Percentiles rank a stretch among this genome's conserved stretches.
Evolutionary conservation across 2,797 vertebrate species (phyloP).

Genomic region (Notolabrus celidotus): DNA sequence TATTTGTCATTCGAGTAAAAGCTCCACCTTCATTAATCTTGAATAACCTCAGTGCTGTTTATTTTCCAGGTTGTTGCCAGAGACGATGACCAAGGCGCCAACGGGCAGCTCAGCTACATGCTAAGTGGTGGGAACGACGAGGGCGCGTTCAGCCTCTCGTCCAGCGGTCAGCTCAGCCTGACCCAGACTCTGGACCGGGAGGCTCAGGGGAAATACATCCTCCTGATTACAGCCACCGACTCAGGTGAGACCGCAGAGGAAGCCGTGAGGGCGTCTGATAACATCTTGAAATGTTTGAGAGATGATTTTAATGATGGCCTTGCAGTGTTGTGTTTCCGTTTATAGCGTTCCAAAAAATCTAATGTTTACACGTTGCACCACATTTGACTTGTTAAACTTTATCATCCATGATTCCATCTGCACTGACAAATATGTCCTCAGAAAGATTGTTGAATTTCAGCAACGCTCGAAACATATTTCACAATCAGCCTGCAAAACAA

Average conservation of each 20-base stretch:
- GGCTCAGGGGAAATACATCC: slow-evolving; percentile 84
- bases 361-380: slow-evolving; percentile 46
- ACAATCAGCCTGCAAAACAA: slow-evolving; percentile 50
- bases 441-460: slow-evolving; percentile 41
- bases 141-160: slow-evolving; percentile 89
- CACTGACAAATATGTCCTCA: slow-evolving; percentile 16
- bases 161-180: slow-evolving; percentile 90
- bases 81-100: slow-evolving; percentile 93
- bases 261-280: not conserved
- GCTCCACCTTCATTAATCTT: not conserved
- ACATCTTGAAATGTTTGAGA: slow-evolving; percentile 32
- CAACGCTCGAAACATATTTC: slow-evolving; percentile 44
- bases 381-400: slow-evolving; percentile 31
- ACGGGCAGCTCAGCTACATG: slow-evolving; percentile 91
- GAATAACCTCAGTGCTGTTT: not conserved
- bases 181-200: slow-evolving; percentile 92
- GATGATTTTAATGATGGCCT: slow-evolving; percentile 6
- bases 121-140: slow-evolving; percentile 90
- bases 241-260: slow-evolving; percentile 83
- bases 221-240: slow-evolving; percentile 92
- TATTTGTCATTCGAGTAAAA: slow-evolving; percentile 7
- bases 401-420: slow-evolving; percentile 39
- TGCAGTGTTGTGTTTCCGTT: slow-evolving; percentile 8
- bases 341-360: slow-evolving; percentile 23
- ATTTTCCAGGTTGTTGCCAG: slow-evolving; percentile 90